Evolutionary conservation across 2,113 vertebrate species (phyloP).

Genomic region (Nyctereutes procyonoides): DNA sequence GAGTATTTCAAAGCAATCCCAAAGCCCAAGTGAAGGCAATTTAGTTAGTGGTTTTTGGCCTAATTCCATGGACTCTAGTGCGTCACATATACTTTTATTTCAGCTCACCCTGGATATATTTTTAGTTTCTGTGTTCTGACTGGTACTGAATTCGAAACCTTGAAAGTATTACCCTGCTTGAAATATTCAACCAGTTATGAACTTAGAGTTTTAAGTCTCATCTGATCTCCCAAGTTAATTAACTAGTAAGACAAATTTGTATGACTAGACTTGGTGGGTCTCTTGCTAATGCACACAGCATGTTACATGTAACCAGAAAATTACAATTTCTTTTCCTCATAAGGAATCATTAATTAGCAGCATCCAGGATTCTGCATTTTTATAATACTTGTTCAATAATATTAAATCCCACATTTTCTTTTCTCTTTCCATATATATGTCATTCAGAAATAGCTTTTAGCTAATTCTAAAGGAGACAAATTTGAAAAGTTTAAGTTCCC

Average conservation of each 20-base stretch:
- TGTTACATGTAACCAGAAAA: background rate
- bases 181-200: background rate
- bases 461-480: background rate
- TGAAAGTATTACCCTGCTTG: background rate
- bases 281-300: background rate
- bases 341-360: background rate
- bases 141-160: background rate
- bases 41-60: background rate
- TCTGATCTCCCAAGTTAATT: background rate
- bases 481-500: background rate
- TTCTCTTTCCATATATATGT: background rate
- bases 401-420: background rate
- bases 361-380: background rate
- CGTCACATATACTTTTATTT: background rate
- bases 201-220: slow-evolving; percentile 17
- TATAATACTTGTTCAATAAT: background rate
- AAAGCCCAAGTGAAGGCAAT: background rate
- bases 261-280: background rate
- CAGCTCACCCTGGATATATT: background rate
- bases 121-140: background rate
- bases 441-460: background rate
- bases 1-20: background rate
- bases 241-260: background rate
- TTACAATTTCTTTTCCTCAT: background rate
- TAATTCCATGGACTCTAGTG: background rate